These are phyloP conservation scores for Tethea ocularis DNA, from an alignment of 2,888 invertebrate species.

Conservation along the genomic window DNA sequence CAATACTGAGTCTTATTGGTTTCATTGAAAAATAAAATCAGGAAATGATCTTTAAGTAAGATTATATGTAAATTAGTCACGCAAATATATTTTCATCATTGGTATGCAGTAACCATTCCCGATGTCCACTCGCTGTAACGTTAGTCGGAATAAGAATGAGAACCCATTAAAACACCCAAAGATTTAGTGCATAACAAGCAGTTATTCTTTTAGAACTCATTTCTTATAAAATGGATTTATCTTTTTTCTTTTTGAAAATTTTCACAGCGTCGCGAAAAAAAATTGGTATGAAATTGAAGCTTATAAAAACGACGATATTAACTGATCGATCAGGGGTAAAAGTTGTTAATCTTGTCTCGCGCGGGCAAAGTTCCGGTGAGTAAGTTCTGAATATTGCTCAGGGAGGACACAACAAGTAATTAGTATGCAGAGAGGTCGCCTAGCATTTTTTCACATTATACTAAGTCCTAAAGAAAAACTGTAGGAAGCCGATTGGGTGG, in stretches of 20 bases:
- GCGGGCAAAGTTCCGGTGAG: slow-evolving; percentile 64
- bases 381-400: slow-evolving; percentile 67
- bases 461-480: slow-evolving; percentile 79
- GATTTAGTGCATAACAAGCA: slow-evolving; percentile 70
- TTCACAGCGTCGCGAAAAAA: slow-evolving; percentile 43
- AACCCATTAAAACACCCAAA: slow-evolving; percentile 68
- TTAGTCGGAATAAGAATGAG: slow-evolving; percentile 73
- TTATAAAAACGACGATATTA: slow-evolving; percentile 64
- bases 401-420: slow-evolving; percentile 79
- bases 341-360: slow-evolving; percentile 78
- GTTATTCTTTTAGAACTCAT: slow-evolving; percentile 44
- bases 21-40: background rate
- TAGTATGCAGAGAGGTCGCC: slow-evolving; percentile 78
- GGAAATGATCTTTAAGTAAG: background rate
- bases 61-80: background rate
- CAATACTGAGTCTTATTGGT: background rate
- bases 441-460: slow-evolving; percentile 82
- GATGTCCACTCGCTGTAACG: slow-evolving; percentile 59
- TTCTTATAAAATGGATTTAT: slow-evolving; percentile 50
- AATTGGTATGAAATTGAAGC: slow-evolving; percentile 56
- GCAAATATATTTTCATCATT: slow-evolving; percentile 37
- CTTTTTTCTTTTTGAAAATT: slow-evolving; percentile 39
- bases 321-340: slow-evolving; percentile 76
- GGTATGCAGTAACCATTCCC: slow-evolving; percentile 58
- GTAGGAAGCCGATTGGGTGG: slow-evolving; percentile 63